Evolutionary conservation across 2,797 vertebrate genomes (phyloP), one percentile per base, ranked within the genome.

Genomic region (Sternotherus odoratus): DNA sequence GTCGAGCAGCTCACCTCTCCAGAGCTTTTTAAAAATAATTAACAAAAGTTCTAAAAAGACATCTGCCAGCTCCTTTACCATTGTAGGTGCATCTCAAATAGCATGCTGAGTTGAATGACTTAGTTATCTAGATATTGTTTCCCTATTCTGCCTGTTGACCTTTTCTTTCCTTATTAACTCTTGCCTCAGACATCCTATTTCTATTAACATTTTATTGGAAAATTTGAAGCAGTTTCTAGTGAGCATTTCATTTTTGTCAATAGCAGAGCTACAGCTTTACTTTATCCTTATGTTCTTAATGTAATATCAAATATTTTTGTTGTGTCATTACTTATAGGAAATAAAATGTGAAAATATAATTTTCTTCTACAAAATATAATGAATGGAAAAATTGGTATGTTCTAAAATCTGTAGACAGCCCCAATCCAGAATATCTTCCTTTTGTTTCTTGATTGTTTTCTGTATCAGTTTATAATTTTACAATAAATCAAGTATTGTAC

Each of bases 391-490:
- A 46, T 8, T 74, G 2, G 69, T 9, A 23, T 0, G 0, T 53
- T 51, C 60, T 74, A 33, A 85, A 88, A 69, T n/a, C 74, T 75
- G 3, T 28, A 36, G 74, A 26, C 86, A 69, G 51, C 53, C 24
- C 3, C 79, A 46, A 30, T 75, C 83, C 33, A 77, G 0, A 0
- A 6, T 66, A 3, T 46, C 0, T 30, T 74, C n/a, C 33, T 48
- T 13, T 80, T 39, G 21, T 16, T 57, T 50, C 74, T 50, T 0
- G 4, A 4, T 63, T 66, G 4, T 91, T 80, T 11, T 24, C 0
- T 77, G 23, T 92, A 39, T 49, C 48, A 6, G 0, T 63, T 2
- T 66, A 1, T 77, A 46, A 75, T 48, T 48, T 16, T 75, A 30
- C 19, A 66, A 12, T 66, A 74, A 43, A 74, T 46, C 24, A 0